Base-by-base conservation (phyloP, 2,113 vertebrate genomes). In the Leuciscus idus region DNA sequence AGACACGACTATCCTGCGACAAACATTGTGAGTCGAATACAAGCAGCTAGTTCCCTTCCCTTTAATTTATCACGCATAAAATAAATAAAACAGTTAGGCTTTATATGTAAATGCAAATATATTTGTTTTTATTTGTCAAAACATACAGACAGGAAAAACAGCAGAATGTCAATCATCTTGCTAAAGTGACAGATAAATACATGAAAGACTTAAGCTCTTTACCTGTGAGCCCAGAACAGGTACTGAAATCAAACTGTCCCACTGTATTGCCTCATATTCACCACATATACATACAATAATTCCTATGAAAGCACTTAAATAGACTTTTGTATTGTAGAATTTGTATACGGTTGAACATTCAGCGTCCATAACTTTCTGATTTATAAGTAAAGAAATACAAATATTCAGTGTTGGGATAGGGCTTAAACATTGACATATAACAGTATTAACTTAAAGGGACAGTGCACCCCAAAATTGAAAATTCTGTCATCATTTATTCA, bases 161-260 rank as follows among this genome's bases (percentile, higher is more conserved):
- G 92, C 97, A 98, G 33, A 95, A 96, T 83, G 97, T 96, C 30
- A 99, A 97, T 92, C 96, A 97, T 12, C 96, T 99, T 62, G 98
- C 98, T 80, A 99, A 98, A 94, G 98, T 98, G 88, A 99, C 98
- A 9, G 98, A 99, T 92, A 96, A 94, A 90, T 95, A 94, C 85
- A 96, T 99, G 86, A 99, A 99, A 91, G 94, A 97, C n/a, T 99
- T 98, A 93, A 95, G 94, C 88, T 94, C 95, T 30, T 94, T 99
- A 89, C 96, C 98, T 66, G 94, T 95, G 19, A 92, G 94, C 64
- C 93, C 93, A 55, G 98, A 99, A 81, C 95, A 95, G 93, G 95
- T 95, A 89, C 57, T 6, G 28, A 3, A 28, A 39, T 36, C 4
- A 6, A 0, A 19, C 19, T 17, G 15, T 78, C 11, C 43, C 21